Evolutionary conservation across 2,113 vertebrate genomes (phyloP).

Genomic region (Siphamia tubifer): DNA sequence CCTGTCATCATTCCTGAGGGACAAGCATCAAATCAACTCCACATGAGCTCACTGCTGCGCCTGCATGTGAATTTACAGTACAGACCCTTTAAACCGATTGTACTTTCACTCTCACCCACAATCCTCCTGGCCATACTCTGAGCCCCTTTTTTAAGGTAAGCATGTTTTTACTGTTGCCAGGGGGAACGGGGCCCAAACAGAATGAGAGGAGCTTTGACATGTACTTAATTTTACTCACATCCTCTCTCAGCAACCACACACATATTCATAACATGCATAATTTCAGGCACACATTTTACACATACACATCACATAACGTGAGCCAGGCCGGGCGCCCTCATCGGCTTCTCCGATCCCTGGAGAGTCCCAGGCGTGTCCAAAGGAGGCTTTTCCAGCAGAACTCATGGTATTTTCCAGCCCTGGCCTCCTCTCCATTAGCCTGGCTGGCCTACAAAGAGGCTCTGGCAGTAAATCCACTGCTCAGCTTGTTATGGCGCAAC

Average conservation of each 20-base stretch:
- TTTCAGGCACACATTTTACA: conserved; percentile 25
- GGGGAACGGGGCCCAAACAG: conserved; percentile 68
- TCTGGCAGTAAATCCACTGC: conserved; percentile 67
- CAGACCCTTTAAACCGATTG: background rate
- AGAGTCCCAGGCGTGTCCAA: conserved; percentile 60
- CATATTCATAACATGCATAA: conserved; percentile 27
- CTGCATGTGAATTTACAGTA: background rate
- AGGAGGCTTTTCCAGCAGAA: conserved; percentile 64
- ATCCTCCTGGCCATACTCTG: background rate
- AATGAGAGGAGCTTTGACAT: conserved; percentile 55
- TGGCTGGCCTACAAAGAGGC: conserved; percentile 66
- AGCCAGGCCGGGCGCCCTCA: conserved; percentile 49
- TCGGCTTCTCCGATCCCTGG: conserved; percentile 28
- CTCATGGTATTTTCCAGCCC: conserved; percentile 65
- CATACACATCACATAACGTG: conserved; percentile 22
- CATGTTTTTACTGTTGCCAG: conserved; percentile 75
- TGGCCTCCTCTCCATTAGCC: conserved; percentile 50
- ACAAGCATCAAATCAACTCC: conserved; percentile 1
- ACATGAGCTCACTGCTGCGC: conserved; percentile 6
- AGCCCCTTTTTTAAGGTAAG: conserved; percentile 27
- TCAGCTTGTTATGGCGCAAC: conserved; percentile 63
- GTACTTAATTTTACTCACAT: conserved; percentile 62
- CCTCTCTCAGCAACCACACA: conserved; percentile 45
- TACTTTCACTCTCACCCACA: background rate
- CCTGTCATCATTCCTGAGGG: conserved; percentile 10